Conservation (phyloP, 2,113 vertebrate species). For the Rhea pennata region DNA sequence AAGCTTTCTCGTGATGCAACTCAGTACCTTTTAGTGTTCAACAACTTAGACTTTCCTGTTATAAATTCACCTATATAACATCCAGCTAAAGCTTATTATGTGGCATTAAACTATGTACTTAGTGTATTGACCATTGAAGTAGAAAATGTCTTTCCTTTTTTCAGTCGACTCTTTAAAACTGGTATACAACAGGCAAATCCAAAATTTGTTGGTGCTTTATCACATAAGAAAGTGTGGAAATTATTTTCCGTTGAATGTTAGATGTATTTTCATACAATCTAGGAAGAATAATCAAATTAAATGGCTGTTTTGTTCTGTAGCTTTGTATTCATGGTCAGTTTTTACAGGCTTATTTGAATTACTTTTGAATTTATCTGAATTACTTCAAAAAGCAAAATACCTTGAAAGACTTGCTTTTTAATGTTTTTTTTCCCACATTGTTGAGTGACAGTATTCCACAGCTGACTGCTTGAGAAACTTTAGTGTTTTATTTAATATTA, state of each 20-base stretch:
- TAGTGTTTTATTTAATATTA: slow-evolving; percentile 63
- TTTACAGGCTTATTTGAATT: slow-evolving; percentile 26
- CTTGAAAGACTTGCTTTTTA: background rate
- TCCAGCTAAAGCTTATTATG: background rate
- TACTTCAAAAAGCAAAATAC: slow-evolving; percentile 26
- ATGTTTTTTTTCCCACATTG: slow-evolving; percentile 51
- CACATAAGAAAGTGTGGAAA: slow-evolving; percentile 33
- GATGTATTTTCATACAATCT: slow-evolving; percentile 25
- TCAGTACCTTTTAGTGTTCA: background rate
- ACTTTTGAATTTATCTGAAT: slow-evolving; percentile 5
- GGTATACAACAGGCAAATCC: background rate
- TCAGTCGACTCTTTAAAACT: background rate
- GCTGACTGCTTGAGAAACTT: slow-evolving; percentile 58
- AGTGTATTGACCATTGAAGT: background rate
- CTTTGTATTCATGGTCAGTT: slow-evolving; percentile 51
- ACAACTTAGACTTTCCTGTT: background rate
- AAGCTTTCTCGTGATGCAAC: background rate
- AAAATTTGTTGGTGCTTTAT: background rate
- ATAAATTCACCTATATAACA: background rate
- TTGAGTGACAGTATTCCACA: slow-evolving; percentile 43
- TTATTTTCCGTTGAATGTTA: slow-evolving; percentile 28
- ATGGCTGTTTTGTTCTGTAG: slow-evolving; percentile 46
- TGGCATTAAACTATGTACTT: slow-evolving; percentile 22
- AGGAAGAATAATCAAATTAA: slow-evolving; percentile 39
- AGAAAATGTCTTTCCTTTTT: slow-evolving; percentile 7